Conservation (phyloP, 2,113 vertebrate species). For the Phasianus colchicus region DNA sequence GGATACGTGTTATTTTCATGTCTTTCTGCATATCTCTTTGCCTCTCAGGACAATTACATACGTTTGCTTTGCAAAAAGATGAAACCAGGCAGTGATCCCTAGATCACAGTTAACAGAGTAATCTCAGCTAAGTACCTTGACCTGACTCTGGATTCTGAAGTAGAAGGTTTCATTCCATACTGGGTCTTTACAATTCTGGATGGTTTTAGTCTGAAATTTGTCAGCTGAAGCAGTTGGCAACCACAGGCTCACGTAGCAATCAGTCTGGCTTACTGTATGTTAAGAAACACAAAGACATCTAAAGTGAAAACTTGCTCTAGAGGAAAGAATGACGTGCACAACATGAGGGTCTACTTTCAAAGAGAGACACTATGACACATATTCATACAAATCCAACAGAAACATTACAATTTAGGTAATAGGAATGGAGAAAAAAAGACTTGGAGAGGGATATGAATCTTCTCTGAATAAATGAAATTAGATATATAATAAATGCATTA, state of each 20-base stretch:
- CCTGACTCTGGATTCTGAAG: conserved; percentile 81
- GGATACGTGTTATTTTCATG: neutral
- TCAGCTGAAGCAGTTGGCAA: conserved; percentile 82
- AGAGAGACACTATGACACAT: neutral
- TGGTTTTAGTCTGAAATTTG: conserved; percentile 74
- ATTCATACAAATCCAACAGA: neutral
- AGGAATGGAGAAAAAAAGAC: neutral
- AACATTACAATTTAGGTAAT: neutral
- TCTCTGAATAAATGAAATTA: neutral
- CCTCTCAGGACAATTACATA: neutral
- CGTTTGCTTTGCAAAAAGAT: neutral
- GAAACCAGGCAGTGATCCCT: neutral
- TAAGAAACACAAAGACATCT: neutral
- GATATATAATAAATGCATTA: neutral
- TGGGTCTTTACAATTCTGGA: conserved; percentile 81
- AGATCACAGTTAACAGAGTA: neutral
- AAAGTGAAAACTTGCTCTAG: neutral
- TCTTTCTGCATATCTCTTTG: neutral
- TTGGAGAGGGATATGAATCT: neutral
- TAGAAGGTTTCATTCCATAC: conserved; percentile 88
- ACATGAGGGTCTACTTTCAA: neutral
- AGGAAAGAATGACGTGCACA: neutral
- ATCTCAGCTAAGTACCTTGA: conserved; percentile 79
- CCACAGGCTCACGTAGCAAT: conserved; percentile 84
- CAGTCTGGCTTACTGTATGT: conserved; percentile 78